Base-by-base conservation (phyloP, 1,140 invertebrate genomes). In the Brachionus sp. region DNA sequence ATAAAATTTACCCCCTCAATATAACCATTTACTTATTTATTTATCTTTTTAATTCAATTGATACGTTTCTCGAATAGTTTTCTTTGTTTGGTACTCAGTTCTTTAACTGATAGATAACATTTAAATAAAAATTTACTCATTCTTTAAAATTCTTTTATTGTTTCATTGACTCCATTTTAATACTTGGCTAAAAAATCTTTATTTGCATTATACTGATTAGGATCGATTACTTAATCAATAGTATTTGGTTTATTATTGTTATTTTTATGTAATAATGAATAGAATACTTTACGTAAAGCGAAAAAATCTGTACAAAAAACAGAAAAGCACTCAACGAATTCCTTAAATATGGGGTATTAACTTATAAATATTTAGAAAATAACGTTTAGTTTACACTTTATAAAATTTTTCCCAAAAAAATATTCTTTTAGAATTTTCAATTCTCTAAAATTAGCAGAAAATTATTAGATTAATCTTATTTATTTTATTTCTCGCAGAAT, bases 201-300 rank as follows among this genome's bases (percentile, higher is more conserved):
- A 35, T 37, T 70, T 70, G 66, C 66, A 70, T 70, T 70, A 29
- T 37, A 37, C 33, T 37, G 66, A 70, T 70, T 37, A 70, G 66
- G 16, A 70, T 70, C 66, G 66, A 70, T 70, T 70, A 70, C 66
- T 70, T 70, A 70, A 70, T 37, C 66, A 70, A 70, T 37, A 37
- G 3, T 70, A 29, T 66, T 35, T 70, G 13, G n/a, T 53, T 53
- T 53, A 6, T 53, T 53, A 53, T 53, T 53, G 50, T 53, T 53
- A 53, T 53, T 53, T 53, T 53, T 53, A 53, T 53, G 50, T 53
- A 53, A 53, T 53, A 53, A 53, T 53, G 50, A 53, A 53, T 16
- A 13, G 5, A 16, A 53, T 53, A 53, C 50, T 53, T 53, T 53
- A 53, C 6, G 50, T 16, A 53, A 53, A 53, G 50, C 50, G 50